These are phyloP conservation scores for Ovis canadensis DNA, from an alignment of 2,113 vertebrate genomes.

Conservation along the genomic window DNA sequence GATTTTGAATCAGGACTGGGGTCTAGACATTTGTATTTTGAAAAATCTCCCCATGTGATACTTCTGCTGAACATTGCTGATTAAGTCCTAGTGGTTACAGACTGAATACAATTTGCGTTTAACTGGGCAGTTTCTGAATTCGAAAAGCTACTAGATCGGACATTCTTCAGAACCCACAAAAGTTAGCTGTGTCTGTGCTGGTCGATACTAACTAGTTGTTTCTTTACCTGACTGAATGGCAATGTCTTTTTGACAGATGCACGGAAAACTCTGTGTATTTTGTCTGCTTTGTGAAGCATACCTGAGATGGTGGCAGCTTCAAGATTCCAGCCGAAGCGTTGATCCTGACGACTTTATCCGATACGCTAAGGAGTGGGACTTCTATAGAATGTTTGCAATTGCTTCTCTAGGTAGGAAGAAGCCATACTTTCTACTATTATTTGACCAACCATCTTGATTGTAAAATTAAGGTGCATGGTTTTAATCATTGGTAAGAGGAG, in stretches of 20 bases:
- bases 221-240: background rate
- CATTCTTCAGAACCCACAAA: background rate
- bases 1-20: background rate
- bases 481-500: background rate
- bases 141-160: background rate
- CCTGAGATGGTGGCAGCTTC: slow-evolving; percentile 91
- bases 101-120: background rate
- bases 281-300: slow-evolving; percentile 97
- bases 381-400: slow-evolving; percentile 93
- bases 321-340: slow-evolving; percentile 86
- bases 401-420: slow-evolving; percentile 88
- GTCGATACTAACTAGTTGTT: background rate
- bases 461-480: background rate
- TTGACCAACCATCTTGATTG: background rate
- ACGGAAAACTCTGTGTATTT: slow-evolving; percentile 94
- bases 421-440: background rate
- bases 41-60: background rate
- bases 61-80: background rate
- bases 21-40: background rate
- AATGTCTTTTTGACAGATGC: slow-evolving; percentile 84
- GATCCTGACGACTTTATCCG: slow-evolving; percentile 95
- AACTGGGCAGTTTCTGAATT: background rate
- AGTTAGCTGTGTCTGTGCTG: background rate
- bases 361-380: slow-evolving; percentile 98
- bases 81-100: background rate